phyloP scores from a whole-genome alignment of 2,888 invertebrate species.

The Synanthedon tipuliformis region DNA sequence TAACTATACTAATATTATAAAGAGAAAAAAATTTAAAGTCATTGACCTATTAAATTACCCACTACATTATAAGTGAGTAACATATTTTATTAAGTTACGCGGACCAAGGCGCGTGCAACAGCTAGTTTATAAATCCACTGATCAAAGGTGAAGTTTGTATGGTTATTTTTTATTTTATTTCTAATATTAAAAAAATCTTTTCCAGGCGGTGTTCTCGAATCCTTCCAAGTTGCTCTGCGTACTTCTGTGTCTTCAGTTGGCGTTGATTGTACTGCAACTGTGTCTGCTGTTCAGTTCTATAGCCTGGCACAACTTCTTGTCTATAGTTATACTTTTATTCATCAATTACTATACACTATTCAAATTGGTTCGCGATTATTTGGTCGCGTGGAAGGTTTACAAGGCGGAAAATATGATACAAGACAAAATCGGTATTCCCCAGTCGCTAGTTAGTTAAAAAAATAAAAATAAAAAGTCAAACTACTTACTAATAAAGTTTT shows the following conservation, averaged over 20 bases:
- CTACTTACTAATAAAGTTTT: too few species aligned
- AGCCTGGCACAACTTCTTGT: constrained; percentile 93
- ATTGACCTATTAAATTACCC: too few species aligned
- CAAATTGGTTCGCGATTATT: constrained; percentile 86
- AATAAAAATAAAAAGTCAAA: too few species aligned
- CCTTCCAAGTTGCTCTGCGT: constrained; percentile 82
- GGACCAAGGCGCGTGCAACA: too few species aligned
- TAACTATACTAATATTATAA: too few species aligned
- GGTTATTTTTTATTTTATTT: constrained; percentile 1
- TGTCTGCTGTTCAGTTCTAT: constrained; percentile 81
- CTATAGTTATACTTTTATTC: constrained; percentile 86
- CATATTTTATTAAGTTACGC: too few species aligned
- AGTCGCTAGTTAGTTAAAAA: background rate
- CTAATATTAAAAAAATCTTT: constrained; percentile 1
- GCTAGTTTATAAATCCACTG: background rate
- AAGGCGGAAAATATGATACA: constrained; percentile 77
- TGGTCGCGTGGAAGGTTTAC: constrained; percentile 87
- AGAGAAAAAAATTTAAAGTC: too few species aligned
- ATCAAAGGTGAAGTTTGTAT: background rate
- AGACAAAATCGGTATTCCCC: constrained; percentile 52
- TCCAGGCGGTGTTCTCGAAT: constrained; percentile 86
- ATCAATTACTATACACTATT: constrained; percentile 94
- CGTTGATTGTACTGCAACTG: constrained; percentile 81
- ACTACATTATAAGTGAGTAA: too few species aligned
- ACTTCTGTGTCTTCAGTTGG: constrained; percentile 77